Evolutionary conservation across 1,140 invertebrate species (phyloP), one percentile per base, ranked within the genome.

Genomic region (Listronotus oregonensis): DNA sequence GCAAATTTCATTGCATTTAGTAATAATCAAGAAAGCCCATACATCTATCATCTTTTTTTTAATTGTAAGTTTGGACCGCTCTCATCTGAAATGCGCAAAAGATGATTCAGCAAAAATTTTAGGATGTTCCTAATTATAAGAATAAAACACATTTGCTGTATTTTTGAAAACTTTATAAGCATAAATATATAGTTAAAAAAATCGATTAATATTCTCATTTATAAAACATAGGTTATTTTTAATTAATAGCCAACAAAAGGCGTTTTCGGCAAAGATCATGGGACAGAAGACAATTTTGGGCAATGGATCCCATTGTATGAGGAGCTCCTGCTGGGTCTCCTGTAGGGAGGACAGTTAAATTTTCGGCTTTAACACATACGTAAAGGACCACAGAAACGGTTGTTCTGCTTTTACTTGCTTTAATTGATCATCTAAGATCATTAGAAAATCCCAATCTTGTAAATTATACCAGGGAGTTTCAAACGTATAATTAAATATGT

Each of bases 281-380:
- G 31, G 31, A 51, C 49, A 51, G 11, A 51, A 51, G 52, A 55
- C 52, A 55, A 39, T 55, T 37, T 55, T 32, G 10, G 37, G 52
- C 32, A 14, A 37, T 39, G n/a, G 18, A 55, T 37, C 9, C n/a
- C 12, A 55, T 55, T 55, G 52, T 55, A 32, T 31, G n/a, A 55
- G 32, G 52, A 14, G n/a, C 10, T 40, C 52, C 52, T 17, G 52
- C 52, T 40, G 52, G 12, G 52, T 12, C 14, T 14, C 52, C 52
- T 18, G 37, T 37, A 8, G 52, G 14, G 52, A 39, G 32, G 37
- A 55, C 52, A 55, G 52, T 40, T 18, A 40, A 55, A 55, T n/a
- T 55, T 55, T 55, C 52, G 52, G 52, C 52, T 55, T 55, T 55
- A 39, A 55, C 52, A 55, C 52, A 55, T 55, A 55, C 14, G 52